A percentile compares a stretch with the other conserved stretches of the same genome.
These are phyloP conservation scores for Egretta garzetta DNA, from an alignment of 2,113 vertebrate species.

Conservation along the genomic window DNA sequence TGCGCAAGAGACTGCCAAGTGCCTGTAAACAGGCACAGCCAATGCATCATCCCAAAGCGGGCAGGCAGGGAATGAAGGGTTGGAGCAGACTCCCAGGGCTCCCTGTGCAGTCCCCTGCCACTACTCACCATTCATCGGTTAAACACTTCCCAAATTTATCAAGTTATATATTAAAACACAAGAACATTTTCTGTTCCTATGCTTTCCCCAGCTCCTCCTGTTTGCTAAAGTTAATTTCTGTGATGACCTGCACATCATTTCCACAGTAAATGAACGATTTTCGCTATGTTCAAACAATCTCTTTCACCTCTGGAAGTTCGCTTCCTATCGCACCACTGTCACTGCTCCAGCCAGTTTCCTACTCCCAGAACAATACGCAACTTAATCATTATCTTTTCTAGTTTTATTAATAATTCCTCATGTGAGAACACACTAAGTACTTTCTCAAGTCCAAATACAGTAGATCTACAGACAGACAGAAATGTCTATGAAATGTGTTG, in stretches of 20 bases:
- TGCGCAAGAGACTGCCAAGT: background rate
- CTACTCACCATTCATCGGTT: background rate
- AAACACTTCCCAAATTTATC: background rate
- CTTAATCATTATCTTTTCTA: background rate
- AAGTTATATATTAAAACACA: background rate
- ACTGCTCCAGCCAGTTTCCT: background rate
- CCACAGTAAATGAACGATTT: background rate
- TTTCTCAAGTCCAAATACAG: background rate
- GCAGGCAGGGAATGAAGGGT: background rate
- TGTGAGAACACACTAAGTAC: accelerated
- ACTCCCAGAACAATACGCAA: background rate
- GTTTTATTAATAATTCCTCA: background rate
- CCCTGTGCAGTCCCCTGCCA: background rate
- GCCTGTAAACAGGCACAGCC: background rate
- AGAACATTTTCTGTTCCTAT: background rate
- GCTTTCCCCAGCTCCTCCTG: background rate
- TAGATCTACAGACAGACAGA: background rate
- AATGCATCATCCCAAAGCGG: background rate
- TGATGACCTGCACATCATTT: background rate
- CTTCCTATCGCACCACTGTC: background rate
- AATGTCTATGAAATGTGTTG: background rate
- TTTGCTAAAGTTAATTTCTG: background rate
- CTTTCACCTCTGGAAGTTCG: background rate
- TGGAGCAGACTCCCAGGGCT: background rate
- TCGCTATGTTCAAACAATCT: background rate